Evolutionary conservation across 1,140 invertebrate genomes (phyloP), one percentile per base, ranked within the genome.

Genomic region (Choristoneura fumiferana): DNA sequence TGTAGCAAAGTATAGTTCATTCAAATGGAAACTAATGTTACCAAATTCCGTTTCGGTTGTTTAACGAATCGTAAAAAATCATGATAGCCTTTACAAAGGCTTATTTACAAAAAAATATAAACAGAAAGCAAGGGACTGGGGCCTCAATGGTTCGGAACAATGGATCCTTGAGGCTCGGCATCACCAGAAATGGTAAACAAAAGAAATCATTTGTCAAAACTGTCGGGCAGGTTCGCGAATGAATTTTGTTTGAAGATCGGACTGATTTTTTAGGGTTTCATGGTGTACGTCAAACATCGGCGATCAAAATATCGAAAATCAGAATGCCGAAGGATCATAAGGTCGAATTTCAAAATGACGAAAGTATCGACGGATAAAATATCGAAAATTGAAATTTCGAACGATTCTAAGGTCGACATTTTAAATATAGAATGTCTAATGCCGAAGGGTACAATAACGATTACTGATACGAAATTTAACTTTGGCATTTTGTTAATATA

Each of bases 101-200:
- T 49, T 49, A 45, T 45, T 45, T 45, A n/a, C 17, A 29, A 49
- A 49, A 49, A 49, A 49, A 18, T 49, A 49, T 49, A 49, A 49
- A 49, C 29, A 49, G 18, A 49, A 49, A 49, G 22, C 43, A 18
- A 18, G 18, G 22, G 43, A 49, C 17, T 49, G 43, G 22, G 17
- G 12, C 43, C 43, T 33, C 43, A 49, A 49, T 49, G 43, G 43
- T 49, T 14, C 43, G 22, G 43, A 49, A 49, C 43, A 49, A 49
- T 29, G 43, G 12, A 49, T 49, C n/a, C 43, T 49, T 49, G 43
- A 49, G 43, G 17, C 43, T 49, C 29, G 43, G 22, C 43, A 22
- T 49, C 43, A 49, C 43, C 43, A 49, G 43, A 49, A 49, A 49
- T 49, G 43, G 43, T 15, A 49, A 49, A 49, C 43, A 49, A 49